Evolutionary conservation across 2,113 vertebrate species (phyloP), one percentile per base, ranked within the genome.

Genomic region (Channa argus): DNA sequence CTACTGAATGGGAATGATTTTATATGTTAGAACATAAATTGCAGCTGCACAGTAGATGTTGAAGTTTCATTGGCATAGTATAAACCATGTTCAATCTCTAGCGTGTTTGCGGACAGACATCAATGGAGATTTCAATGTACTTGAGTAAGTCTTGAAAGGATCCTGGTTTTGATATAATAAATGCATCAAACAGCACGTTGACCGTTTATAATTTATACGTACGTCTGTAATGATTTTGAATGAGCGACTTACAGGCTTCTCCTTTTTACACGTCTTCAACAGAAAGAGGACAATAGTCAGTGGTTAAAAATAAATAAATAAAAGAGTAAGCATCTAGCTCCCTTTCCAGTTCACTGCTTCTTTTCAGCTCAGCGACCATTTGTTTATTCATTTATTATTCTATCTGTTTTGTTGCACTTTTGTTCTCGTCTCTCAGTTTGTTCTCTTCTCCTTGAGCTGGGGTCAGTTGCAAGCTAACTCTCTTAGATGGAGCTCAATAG

Each of bases 321-420:
- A 24, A 63, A 52, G 4, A 5, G 6, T 37, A 46, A 50, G 53
- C 6, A 33, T 61, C 4, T 1, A 38, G 41, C 66, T 52, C 37
- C n/a, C 46, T 62, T 60, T 69, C 58, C 39, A 56, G 15, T 72
- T 54, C 62, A 38, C 54, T 45, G 46, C 46, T 44, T 72, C 36
- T 75, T 80, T 76, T 72, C 61, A 69, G 58, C 56, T 69, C 70
- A 71, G 9, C 79, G 55, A 38, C 24, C 3, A 38, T 82, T 80
- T 51, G 53, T 64, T 62, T 64, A 36, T 56, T 74, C 53, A 61
- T 74, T 74, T 54, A 47, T 45, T 63, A 38, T 38, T 77, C 43
- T 50, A 7, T 82, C 47, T 69, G 33, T 56, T 89, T 73, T 53
- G 38, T 54, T 45, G 41, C 43, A 53, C 55, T 43, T 74, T 61